Base-by-base conservation (phyloP, 2,888 invertebrate genomes). In the Polydrusus cervinus region DNA sequence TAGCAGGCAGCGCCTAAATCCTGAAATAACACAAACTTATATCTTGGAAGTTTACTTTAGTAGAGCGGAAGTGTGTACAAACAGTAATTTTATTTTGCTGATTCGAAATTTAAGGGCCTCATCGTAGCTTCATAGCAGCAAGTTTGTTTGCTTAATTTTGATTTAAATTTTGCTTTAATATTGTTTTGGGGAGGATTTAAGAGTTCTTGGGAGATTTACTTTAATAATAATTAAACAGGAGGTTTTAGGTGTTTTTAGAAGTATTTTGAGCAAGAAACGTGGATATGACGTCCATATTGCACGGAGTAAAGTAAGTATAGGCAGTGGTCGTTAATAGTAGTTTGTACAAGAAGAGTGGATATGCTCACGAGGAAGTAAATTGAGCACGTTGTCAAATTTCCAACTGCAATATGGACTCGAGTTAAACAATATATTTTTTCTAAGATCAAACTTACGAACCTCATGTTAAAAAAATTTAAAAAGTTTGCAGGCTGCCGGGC, bases 31-130 rank as follows among this genome's bases (percentile, higher is more conserved):
- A 57, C 57, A 38, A 34, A 57, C 57, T 57, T 57, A 30, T 55
- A 55, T 55, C 11, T 38, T 57, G 34, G 38, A 55, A 57, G 57
- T 57, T 57, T 57, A 10, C 38, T 57, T 57, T 57, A 57, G 57
- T 57, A 57, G 57, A 57, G 57, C 38, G 34, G 57, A 38, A 57
- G n/a, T 57, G 38, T 57, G 25, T 57, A 38, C 38, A 38, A 38
- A 57, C 57, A 57, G 38, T 57, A 57, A 57, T 30, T 57, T 57
- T 57, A 57, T 34, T 57, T 57, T 10, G 57, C 14, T 38, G 9
- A 57, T 57, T 16, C 16, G 38, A 38, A 38, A 57, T 57, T 38
- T 57, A 30, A 2, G 57, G 38, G 38, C 34, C 16, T 38, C 16
- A 9, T 14, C 55, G 30, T 57, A 38, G 11, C 57, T 57, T 57